Evolutionary conservation across 2,113 vertebrate genomes (phyloP).

Genomic region (Percina caprodes): DNA sequence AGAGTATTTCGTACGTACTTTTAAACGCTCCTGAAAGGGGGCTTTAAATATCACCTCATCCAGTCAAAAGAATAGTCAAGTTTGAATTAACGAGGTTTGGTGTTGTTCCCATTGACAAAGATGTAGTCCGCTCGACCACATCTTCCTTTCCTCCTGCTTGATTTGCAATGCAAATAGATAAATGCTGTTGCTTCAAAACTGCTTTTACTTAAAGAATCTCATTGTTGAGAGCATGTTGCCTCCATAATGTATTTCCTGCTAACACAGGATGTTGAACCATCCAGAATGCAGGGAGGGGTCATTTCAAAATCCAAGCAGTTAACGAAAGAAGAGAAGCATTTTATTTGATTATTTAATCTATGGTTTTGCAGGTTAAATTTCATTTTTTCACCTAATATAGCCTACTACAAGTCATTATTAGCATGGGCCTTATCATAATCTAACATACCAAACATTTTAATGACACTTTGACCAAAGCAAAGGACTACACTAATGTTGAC

Average conservation of each 20-base stretch:
- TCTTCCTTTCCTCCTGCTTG: background rate
- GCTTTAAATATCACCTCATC: background rate
- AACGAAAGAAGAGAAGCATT: background rate
- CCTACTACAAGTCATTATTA: background rate
- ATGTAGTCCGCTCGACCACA: background rate
- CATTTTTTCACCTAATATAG: background rate
- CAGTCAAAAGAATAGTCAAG: background rate
- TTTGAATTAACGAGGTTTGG: background rate
- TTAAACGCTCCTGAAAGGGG: too few relatives aligned
- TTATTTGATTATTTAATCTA: background rate
- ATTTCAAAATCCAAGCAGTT: background rate
- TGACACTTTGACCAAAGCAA: background rate
- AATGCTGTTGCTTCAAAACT: background rate
- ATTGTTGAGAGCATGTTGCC: background rate
- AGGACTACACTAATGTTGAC: background rate
- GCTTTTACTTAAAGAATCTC: background rate
- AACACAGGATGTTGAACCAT: background rate
- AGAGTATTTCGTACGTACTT: too few relatives aligned
- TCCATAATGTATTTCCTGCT: constrained; percentile 1
- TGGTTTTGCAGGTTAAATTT: background rate
- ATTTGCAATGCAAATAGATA: background rate
- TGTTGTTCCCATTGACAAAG: background rate
- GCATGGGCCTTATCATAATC: too few relatives aligned
- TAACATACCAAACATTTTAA: background rate
- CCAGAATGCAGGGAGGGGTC: background rate